Evolutionary conservation across 2,888 invertebrate species (phyloP), one percentile per base, ranked within the genome.

Genomic region (Odontocerum albicorne): DNA sequence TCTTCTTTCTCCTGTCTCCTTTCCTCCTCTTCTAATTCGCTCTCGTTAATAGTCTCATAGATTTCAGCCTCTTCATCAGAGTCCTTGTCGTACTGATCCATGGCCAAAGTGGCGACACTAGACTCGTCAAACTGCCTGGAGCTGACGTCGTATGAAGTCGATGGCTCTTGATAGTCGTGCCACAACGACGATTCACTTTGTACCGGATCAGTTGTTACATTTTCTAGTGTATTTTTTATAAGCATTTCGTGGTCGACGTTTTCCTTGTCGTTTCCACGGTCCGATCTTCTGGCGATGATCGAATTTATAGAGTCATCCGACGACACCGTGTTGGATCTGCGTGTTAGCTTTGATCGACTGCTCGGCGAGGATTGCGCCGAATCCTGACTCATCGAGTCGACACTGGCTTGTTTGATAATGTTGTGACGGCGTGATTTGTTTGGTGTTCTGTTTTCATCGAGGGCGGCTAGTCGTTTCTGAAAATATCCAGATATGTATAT

Each of bases 401-500:
- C 38, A 35, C 56, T 54, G 3, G 40, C 31, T 32, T 49, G 50
- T 15, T 45, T 45, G 2, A 15, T 39, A 2, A 44, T 32, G 12
- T n/a, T 36, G 31, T 27, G 45, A 16, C 42, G 19, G 8, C 16
- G 32, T 12, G 40, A 13, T 13, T 42, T 54, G 33, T n/a, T 35
- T 17, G 35, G 42, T 8, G 21, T 45, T 50, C 56, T 10, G 49
- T 44, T 46, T 16, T 54, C 53, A 8, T 21, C 22, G 6, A 49
- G 67, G n/a, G 68, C 67, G 57, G 72, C 68, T 45, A 71, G 63
- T 51, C 72, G 63, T 16, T 70, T 74, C 73, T 74, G 62, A 35
- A 62, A 57, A 57, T 15, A 46, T n/a, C n/a, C n/a, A n/a, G n/a
- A n/a, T n/a, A n/a, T n/a, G 27, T 12, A 10, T 17, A 3, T 19